Evolutionary conservation across 2,797 vertebrate genomes (phyloP), one percentile per base, ranked within the genome.

Genomic region (Microtus californicus): DNA sequence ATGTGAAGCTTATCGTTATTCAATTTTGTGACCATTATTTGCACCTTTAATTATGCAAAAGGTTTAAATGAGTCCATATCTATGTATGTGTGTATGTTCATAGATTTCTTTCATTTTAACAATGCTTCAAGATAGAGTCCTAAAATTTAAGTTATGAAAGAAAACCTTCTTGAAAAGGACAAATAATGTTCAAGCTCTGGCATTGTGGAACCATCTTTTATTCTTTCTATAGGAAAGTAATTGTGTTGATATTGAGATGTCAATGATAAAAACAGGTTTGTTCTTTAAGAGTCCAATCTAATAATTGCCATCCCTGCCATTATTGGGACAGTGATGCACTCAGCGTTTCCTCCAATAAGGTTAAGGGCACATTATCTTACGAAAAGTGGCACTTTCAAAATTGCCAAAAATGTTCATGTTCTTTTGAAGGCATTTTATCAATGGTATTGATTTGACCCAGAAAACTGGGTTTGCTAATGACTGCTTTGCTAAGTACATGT

Each of bases 381-480:
- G 4, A 61, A 93, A 96, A 98, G 77, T 86, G 92, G 71, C 76
- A 95, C 80, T 96, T 97, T 82, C 89, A 95, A 95, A 97, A 97
- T 95, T 94, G 40, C 54, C 94, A 81, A 97, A 94, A 96, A 90
- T 61, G 93, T 93, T 88, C 80, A 77, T 90, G 94, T 89, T 95
- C 79, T 96, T 87, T 80, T 97, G 93, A 96, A 94, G 93, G 78
- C 74, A 92, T 96, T 97, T 97, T 91, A 95, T 97, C 94, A 95
- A 83, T 97, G 87, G 69, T 96, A 96, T 97, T 95, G 97, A 97
- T 97, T 96, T 69, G 90, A 83, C 86, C 19, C 61, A 93, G 93
- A 95, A 95, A 96, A 82, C 29, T 4, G 15, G 79, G 59, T 96
- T 96, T 96, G 78, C 92, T 97, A 96, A 97, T 96, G 95, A 96